Evolutionary conservation across 2,113 vertebrate species (phyloP), one percentile per base, ranked within the genome.

Genomic region (Gnathonemus echidnorhynchus): DNA sequence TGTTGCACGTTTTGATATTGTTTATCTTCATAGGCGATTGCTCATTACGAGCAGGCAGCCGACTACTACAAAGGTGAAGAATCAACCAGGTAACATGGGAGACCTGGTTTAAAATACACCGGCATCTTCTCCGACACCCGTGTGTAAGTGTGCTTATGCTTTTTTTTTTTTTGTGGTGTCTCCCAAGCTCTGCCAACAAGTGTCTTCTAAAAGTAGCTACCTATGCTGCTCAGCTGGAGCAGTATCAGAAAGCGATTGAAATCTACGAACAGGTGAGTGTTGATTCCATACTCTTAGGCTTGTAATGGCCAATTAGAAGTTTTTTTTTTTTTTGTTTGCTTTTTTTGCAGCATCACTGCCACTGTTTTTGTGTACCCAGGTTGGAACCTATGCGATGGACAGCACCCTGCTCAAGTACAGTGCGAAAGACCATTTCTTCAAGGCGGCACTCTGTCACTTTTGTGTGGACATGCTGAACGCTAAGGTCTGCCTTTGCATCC

Each of bases 51-150:
- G 93, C 97, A 98, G 93, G 97, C 98, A 3, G 98, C 97, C 15
- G 97, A 98, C 93, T 98, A 98, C 94, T 98, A 99, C 94, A 98
- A 98, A 94, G 97, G 97, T 27, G 98, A 98, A 93, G 97, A 98
- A 89, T 98, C 97, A 66, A 98, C 96, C 92, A 99, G 97, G 98
- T 96, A 92, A 89, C 13, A 5, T 53, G 45, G 10, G 24, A 6
- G 15, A 48, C 56, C 66, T 19, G 17, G 42, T 52, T 0, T 84
- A 42, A 49, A 24, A 87, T 27, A 3, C 19, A 45, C 58, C 5
- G 21, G 31, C n/a, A 19, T 49, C 17, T 66, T 88, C 1, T 17
- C 48, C 2, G 31, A 39, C 15, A 2, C 8, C 15, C 3, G 24
- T 87, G 13, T 90, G 10, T 39, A 11, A 39, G 45, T 56, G 88